Evolutionary conservation across 2,113 vertebrate genomes (phyloP), one percentile per base, ranked within the genome.

Genomic region (Xiphophorus hellerii): DNA sequence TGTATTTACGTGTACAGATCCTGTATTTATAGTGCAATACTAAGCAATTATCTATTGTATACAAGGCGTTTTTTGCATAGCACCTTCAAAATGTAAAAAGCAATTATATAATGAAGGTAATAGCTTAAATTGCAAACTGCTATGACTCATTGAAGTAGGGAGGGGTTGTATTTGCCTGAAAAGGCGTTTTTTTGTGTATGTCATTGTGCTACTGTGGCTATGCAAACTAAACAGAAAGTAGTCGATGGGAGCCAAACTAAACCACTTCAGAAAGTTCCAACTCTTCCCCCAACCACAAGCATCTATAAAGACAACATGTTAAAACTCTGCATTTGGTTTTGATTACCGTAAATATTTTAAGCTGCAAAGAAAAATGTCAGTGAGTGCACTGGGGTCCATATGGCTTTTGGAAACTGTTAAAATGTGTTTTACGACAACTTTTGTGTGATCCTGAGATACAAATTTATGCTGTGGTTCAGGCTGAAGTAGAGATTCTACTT

Each of bases 1-100:
- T n/a, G 51, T n/a, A 58, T 7, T 58, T 58, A 17, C 15, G 1
- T 66, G 3, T 42, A 27, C 11, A 31, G 8, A 12, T 51, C 28
- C 10, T 61, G 27, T 66, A 58, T 64, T 17, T 17, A 31, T 58
- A 35, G 72, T 66, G 62, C 72, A 65, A 74, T 74, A 74, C 31
- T 54, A 58, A 20, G 25, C 28, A 66, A 12, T 44, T 30, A n/a
- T 17, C 22, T n/a, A 17, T 1, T 60, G 30, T 35, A n/a, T 35
- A 9, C 13, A 27, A 0, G 22, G 3, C 9, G n/a, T 20, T 29
- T 3, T 22, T 4, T 42, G 13, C 8, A 10, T 0, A 37, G 8
- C 11, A 70, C 30, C 35, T 66, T 4, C 29, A 27, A 25, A 20
- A 25, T 3, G 8, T 31, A 64, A 64, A 63, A 13, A 15, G 13